Percentiles rank a stretch among this genome's conserved stretches.
Evolutionary conservation across 2,888 invertebrate genomes (phyloP).

Genomic region (Pegoplata infirma): DNA sequence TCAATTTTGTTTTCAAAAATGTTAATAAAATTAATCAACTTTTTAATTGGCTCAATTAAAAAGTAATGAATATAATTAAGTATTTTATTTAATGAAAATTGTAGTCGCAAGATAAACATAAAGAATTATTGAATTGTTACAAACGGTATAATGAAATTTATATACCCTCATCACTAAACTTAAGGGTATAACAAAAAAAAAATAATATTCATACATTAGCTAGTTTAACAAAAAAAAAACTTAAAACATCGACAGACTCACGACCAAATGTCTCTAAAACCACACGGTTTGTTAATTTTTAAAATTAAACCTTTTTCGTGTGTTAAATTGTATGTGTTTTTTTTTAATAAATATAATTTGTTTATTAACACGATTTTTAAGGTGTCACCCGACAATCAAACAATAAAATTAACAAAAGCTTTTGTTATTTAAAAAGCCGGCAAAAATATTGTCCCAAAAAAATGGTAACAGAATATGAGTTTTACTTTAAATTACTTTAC

Average conservation of each 20-base stretch:
- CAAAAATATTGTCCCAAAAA: background rate
- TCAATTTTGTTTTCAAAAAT: no score
- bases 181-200: no score
- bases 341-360: background rate
- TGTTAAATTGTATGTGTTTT: background rate
- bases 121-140: no score
- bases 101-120: no score
- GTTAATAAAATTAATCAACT: no score
- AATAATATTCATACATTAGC: background rate
- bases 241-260: background rate
- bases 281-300: background rate
- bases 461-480: background rate
- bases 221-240: background rate
- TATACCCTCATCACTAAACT: no score
- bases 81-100: no score
- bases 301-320: background rate
- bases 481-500: background rate
- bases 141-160: no score
- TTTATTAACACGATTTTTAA: background rate
- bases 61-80: no score
- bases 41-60: no score
- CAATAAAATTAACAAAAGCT: background rate
- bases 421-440: background rate
- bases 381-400: background rate
- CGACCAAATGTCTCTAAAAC: background rate